Conservation (phyloP, 2,888 invertebrate species). For the Zygogramma bicolorata region DNA sequence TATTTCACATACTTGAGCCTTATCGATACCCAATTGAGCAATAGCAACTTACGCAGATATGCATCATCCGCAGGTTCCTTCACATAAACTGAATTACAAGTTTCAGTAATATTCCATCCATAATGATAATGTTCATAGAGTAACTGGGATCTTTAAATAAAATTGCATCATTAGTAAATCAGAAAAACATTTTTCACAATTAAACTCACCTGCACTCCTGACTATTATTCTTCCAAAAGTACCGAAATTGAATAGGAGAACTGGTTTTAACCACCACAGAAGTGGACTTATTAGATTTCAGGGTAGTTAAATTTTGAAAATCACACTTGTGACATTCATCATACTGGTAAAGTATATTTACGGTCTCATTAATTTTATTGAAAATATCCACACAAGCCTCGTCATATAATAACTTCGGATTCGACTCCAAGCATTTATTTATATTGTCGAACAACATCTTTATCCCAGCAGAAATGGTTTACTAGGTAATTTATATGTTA, state of each 20-base stretch:
- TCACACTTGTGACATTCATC: constrained; percentile 64
- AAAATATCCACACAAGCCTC: constrained; percentile 65
- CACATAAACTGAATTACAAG: constrained; percentile 59
- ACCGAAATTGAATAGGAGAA: constrained; percentile 59
- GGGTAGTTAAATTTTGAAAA: constrained; percentile 56
- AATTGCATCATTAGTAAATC: neutral
- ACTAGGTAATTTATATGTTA: no score
- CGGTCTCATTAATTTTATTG: constrained; percentile 55
- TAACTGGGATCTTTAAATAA: constrained; percentile 55
- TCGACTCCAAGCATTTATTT: constrained; percentile 54
- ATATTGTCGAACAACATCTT: constrained; percentile 53
- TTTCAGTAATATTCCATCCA: constrained; percentile 63
- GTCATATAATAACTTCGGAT: constrained; percentile 60
- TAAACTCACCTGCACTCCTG: constrained; percentile 57
- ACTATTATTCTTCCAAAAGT: constrained; percentile 44
- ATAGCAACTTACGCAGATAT: constrained; percentile 63
- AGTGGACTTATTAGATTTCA: constrained; percentile 51
- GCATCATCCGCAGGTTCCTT: constrained; percentile 65
- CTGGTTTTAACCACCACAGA: constrained; percentile 62
- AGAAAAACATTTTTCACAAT: constrained; percentile 2
- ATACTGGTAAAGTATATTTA: constrained; percentile 62
- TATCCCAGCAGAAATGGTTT: neutral
- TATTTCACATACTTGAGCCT: no score
- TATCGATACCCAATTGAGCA: no score
- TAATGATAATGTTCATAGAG: constrained; percentile 65